phyloP scores from a whole-genome alignment of 2,797 vertebrate genomes.

The Gallirallus australis region DNA sequence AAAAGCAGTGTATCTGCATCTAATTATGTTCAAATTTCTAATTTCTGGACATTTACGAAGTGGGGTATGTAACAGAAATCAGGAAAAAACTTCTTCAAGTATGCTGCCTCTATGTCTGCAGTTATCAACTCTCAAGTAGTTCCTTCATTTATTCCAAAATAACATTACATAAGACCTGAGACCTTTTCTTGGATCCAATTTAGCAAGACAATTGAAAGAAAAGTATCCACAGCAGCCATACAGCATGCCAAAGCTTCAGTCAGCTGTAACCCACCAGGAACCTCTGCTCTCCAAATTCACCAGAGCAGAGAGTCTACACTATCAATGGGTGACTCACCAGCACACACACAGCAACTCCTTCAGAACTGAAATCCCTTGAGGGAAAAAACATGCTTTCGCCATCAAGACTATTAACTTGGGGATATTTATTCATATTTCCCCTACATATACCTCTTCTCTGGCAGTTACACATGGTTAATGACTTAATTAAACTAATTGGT shows the following conservation, averaged over 20 bases:
- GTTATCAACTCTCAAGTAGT: not conserved
- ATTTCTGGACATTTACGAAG: not conserved
- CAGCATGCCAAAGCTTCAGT: not conserved
- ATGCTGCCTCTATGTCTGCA: not conserved
- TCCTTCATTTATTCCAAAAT: not conserved
- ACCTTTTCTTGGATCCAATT: not conserved
- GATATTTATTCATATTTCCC: conserved; percentile 1
- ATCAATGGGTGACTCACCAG: not conserved
- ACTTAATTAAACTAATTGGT: conserved; percentile 61
- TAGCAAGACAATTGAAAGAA: not conserved
- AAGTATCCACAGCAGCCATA: not conserved
- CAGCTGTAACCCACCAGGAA: not conserved
- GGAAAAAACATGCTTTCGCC: not conserved
- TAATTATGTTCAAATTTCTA: not conserved
- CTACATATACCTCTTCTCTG: conserved; percentile 16
- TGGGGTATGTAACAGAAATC: not conserved
- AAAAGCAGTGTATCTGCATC: not conserved
- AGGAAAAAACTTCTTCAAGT: not conserved
- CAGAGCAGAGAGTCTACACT: not conserved
- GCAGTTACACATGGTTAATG: conserved; percentile 7
- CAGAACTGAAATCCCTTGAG: not conserved
- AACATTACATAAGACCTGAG: not conserved
- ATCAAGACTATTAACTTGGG: not conserved
- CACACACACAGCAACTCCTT: not conserved
- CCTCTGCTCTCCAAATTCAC: not conserved